Evolutionary conservation across 2,113 vertebrate species (phyloP).

Genomic region (Xiphophorus hellerii): DNA sequence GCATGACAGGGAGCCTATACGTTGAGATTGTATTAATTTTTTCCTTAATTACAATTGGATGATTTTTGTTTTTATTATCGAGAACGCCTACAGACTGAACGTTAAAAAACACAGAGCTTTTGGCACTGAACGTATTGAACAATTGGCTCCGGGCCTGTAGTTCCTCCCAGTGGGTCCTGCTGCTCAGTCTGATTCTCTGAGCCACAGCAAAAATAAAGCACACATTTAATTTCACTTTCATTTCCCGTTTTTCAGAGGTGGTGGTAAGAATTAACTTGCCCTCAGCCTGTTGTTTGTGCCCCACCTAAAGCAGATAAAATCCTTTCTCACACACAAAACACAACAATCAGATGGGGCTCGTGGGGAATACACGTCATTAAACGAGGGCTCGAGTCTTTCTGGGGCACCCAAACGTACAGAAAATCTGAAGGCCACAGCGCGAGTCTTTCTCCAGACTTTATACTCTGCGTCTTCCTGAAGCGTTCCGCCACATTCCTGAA

Average conservation of each 20-base stretch:
- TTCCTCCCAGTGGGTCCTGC: not conserved
- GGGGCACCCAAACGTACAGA: not conserved
- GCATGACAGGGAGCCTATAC: not conserved
- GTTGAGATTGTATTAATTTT: not conserved
- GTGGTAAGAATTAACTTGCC: not conserved
- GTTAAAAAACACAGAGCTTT: not conserved
- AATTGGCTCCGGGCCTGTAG: conserved; percentile 5
- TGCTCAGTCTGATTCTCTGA: not conserved
- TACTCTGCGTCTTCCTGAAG: conserved; percentile 33
- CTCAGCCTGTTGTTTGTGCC: conserved; percentile 1
- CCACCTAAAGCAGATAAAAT: not conserved
- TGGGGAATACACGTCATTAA: not conserved
- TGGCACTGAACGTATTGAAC: not conserved
- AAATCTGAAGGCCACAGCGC: conserved; percentile 13
- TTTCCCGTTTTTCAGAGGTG: conserved; percentile 39
- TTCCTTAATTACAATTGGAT: not conserved
- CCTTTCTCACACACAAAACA: conserved; percentile 9
- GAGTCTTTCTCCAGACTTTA: conserved; percentile 2
- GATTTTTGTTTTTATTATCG: not conserved
- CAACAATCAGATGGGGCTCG: conserved; percentile 15
- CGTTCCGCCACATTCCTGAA: conserved; percentile 69
- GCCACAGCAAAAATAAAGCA: conserved; percentile 19
- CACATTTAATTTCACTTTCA: conserved; percentile 57
- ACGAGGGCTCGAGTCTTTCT: conserved; percentile 10
- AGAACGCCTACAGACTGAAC: not conserved